These are phyloP conservation scores for Physocephala rufipes DNA, from an alignment of 2,888 invertebrate species.

Conservation along the genomic window DNA sequence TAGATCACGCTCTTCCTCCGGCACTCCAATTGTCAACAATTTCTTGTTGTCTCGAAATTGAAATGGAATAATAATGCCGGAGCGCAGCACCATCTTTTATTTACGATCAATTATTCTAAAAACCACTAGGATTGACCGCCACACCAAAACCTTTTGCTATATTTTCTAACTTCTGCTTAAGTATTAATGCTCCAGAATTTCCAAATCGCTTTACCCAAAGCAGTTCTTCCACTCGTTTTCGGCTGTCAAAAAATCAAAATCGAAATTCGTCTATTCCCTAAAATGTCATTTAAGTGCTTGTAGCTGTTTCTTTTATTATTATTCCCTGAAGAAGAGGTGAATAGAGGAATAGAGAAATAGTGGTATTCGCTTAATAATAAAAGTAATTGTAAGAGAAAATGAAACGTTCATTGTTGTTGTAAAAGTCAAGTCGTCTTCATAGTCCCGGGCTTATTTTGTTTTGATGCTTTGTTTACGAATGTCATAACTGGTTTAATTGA, in stretches of 20 bases:
- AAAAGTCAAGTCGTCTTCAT: no score
- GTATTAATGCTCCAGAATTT: not conserved
- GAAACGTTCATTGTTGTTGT: constrained; percentile 15
- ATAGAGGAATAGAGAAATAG: constrained; percentile 28
- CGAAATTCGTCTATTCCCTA: constrained; percentile 27
- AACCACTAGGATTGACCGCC: not conserved
- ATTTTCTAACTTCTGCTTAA: not conserved
- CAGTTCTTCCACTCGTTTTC: not conserved
- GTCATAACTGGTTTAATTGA: not conserved
- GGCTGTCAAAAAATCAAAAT: constrained; percentile 23
- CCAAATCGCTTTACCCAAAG: not conserved
- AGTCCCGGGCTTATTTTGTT: constrained; percentile 1
- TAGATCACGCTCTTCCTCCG: constrained; percentile 55
- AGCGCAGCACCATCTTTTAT: constrained; percentile 59
- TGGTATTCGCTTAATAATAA: constrained; percentile 9
- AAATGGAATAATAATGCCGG: constrained; percentile 62
- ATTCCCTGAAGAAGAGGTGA: constrained; percentile 21
- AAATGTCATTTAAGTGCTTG: constrained; percentile 15
- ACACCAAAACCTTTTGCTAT: no score
- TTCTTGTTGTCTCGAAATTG: constrained; percentile 61
- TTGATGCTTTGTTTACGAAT: constrained; percentile 31
- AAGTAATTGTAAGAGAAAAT: not conserved
- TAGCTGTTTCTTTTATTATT: constrained; percentile 20
- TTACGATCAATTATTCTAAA: not conserved
- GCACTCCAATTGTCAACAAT: constrained; percentile 57